Conservation (phyloP, 2,888 invertebrate species). For the Troides helena region DNA sequence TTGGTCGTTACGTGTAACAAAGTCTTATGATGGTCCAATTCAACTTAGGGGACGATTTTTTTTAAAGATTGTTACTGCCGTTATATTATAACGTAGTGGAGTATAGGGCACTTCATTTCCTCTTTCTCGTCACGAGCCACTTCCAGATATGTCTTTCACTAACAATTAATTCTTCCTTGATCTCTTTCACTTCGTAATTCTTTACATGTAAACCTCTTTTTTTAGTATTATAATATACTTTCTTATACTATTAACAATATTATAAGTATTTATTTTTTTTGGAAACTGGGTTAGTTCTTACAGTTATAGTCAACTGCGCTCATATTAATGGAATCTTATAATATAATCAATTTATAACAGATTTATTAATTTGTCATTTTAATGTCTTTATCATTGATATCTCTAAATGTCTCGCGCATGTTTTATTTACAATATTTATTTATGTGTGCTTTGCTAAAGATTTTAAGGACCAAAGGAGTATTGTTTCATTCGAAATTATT, state of each 20-base stretch:
- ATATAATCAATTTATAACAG: too few relatives aligned
- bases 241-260: conserved; percentile 4
- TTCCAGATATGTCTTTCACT: conserved; percentile 58
- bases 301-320: too few relatives aligned
- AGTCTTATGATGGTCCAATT: conserved; percentile 60
- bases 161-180: conserved; percentile 57
- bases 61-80: conserved; percentile 41
- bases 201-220: conserved; percentile 61
- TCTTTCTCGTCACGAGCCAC: conserved; percentile 37
- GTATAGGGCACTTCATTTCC: conserved; percentile 45
- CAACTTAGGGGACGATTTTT: conserved; percentile 42
- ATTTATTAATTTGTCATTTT: too few relatives aligned
- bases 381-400: too few relatives aligned
- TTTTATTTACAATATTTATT: too few relatives aligned
- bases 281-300: too few relatives aligned
- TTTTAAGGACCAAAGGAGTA: too few relatives aligned
- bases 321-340: too few relatives aligned
- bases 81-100: conserved; percentile 45
- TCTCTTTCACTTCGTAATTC: conserved; percentile 51
- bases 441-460: too few relatives aligned
- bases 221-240: conserved; percentile 43
- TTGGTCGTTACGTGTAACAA: conserved; percentile 46
- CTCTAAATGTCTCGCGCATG: too few relatives aligned
- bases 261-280: background rate
- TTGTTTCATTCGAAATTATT: too few relatives aligned